Evolutionary conservation across 2,113 vertebrate species (phyloP), one percentile per base, ranked within the genome.

Genomic region (Syngnathus typhle): DNA sequence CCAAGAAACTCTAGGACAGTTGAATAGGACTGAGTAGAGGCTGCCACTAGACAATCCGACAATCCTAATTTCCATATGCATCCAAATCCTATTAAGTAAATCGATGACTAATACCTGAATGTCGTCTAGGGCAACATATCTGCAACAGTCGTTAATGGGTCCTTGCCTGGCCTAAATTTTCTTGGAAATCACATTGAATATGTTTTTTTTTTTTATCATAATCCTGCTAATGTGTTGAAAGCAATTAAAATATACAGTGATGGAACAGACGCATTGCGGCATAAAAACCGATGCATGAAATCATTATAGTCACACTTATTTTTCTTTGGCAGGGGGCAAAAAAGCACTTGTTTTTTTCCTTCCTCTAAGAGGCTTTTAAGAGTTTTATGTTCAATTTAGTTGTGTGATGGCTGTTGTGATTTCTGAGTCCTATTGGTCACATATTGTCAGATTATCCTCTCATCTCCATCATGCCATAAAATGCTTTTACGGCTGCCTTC

Each of bases 391-490:
- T 60, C 59, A 60, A 37, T 38, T 65, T 71, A 36, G 56, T 64
- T 74, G 13, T 71, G 23, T 5, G 1, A 4, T 58, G 47, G 60
- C 10, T 44, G 43, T 72, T 75, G 37, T 59, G 32, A 62, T 49
- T 43, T 62, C 6, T 13, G 65, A 77, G 64, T 27, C 69, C 59
- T 67, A 65, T 83, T 71, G 77, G 64, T 82, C 82, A 78, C 56
- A 69, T 60, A 39, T 37, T 73, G 72, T 72, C 70, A 77, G 51
- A 67, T 51, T 13, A 64, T 65, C 7, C 64, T 72, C 71, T 79
- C 76, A 77, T 80, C 72, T 73, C 18, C 58, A 13, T 23, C 47
- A 60, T 49, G 64, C 72, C 66, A 72, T 67, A 74, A 80, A 80
- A 70, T 7, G 21, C 46, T 49, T 77, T 76, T 75, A 63, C 73